A percentile compares a stretch with the other conserved stretches of the same genome.
These are phyloP conservation scores for Malurus elegans DNA, from an alignment of 2,113 vertebrate genomes.

Conservation along the genomic window DNA sequence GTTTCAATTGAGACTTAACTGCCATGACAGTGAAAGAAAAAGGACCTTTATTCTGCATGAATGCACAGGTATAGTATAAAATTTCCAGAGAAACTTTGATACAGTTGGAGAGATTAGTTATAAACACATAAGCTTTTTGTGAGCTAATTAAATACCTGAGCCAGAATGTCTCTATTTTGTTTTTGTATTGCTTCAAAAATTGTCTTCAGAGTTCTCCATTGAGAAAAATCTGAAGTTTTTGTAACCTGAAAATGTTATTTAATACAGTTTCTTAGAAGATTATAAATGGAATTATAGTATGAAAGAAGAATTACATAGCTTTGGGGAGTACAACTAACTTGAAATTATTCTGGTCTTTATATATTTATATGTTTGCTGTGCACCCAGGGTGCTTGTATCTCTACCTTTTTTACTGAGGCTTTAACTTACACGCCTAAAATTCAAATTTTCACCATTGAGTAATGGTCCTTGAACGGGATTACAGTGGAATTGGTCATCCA, in stretches of 20 bases:
- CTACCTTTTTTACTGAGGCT: neutral
- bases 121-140: conserved; percentile 8
- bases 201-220: neutral
- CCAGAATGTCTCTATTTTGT: neutral
- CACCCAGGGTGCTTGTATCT: neutral
- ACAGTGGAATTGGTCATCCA: neutral
- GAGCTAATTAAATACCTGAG: conserved; percentile 24
- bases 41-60: conserved; percentile 56
- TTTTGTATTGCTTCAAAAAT: neutral
- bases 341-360: neutral
- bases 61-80: conserved; percentile 26
- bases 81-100: conserved; percentile 44
- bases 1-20: conserved; percentile 31
- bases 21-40: conserved; percentile 39
- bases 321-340: neutral
- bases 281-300: neutral
- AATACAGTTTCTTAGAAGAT: neutral
- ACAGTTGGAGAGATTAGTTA: conserved; percentile 18
- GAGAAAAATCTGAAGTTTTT: conserved; percentile 5
- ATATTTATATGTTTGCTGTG: neutral
- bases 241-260: neutral
- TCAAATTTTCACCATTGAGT: neutral
- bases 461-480: neutral
- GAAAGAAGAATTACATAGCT: neutral
- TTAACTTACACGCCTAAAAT: neutral